Evolutionary conservation across 2,888 invertebrate species (phyloP).

Genomic region (Brassicogethes aeneus): DNA sequence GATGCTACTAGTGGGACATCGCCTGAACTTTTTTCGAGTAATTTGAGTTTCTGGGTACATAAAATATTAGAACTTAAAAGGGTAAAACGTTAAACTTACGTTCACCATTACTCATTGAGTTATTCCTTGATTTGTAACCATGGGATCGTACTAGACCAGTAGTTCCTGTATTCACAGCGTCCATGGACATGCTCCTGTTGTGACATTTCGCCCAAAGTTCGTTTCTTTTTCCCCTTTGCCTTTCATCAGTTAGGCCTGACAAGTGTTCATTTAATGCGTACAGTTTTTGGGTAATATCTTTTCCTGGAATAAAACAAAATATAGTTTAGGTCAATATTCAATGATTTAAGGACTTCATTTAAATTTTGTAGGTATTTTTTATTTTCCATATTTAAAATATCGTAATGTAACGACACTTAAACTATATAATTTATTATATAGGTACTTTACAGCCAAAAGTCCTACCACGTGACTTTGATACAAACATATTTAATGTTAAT

Average conservation of each 20-base stretch:
- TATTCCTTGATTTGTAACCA: slow-evolving; percentile 47
- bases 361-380: background rate
- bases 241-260: slow-evolving; percentile 43
- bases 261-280: slow-evolving; percentile 74
- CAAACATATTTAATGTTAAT: no score
- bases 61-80: background rate
- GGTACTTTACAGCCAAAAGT: no score
- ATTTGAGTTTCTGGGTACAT: no score
- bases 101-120: slow-evolving; percentile 40
- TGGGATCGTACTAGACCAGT: slow-evolving; percentile 62
- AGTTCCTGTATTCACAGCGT: slow-evolving; percentile 70
- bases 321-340: no score
- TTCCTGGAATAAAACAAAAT: slow-evolving; percentile 52
- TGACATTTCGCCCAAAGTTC: slow-evolving; percentile 43
- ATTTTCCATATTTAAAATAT: no score
- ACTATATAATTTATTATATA: no score
- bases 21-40: no score
- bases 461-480: no score
- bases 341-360: background rate
- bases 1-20: no score
- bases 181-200: slow-evolving; percentile 64
- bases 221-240: slow-evolving; percentile 34
- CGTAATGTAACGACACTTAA: no score
- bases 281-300: slow-evolving; percentile 77
- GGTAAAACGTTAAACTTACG: slow-evolving; percentile 31